Percentiles rank a stretch among this genome's conserved stretches.
phyloP scores from a whole-genome alignment of 2,797 vertebrate genomes.

The Lepus townsendii region DNA sequence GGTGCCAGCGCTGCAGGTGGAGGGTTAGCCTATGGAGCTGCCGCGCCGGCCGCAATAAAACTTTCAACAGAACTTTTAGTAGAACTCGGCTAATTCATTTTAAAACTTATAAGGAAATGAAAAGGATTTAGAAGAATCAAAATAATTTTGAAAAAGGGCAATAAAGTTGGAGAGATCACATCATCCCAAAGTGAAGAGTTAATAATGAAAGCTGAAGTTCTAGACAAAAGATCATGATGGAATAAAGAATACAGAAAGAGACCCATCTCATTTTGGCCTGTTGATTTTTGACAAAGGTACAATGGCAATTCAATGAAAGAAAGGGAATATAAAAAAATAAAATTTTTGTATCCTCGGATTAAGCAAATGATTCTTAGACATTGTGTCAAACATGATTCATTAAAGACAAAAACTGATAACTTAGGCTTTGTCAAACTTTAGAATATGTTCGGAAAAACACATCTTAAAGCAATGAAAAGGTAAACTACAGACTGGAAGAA shows the following conservation, averaged over 20 bases:
- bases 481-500: neutral
- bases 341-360: neutral
- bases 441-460: neutral
- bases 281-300: neutral
- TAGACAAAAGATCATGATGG: neutral
- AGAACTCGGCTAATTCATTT: neutral
- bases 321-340: neutral
- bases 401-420: slow-evolving; percentile 16
- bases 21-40: no score
- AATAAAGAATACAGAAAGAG: neutral
- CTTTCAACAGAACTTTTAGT: neutral
- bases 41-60: neutral
- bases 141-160: neutral
- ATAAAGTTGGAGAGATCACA: neutral
- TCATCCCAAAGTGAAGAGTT: neutral
- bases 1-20: no score
- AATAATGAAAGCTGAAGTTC: neutral
- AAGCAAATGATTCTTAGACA: slow-evolving; percentile 30
- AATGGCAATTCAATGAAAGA: neutral
- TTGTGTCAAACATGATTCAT: neutral
- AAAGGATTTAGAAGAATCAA: neutral
- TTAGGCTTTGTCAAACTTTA: neutral
- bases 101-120: neutral
- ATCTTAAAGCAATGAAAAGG: neutral
- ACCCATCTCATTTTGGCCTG: no score